phyloP scores from a whole-genome alignment of 2,113 vertebrate species.

The Spheniscus mendiculus region DNA sequence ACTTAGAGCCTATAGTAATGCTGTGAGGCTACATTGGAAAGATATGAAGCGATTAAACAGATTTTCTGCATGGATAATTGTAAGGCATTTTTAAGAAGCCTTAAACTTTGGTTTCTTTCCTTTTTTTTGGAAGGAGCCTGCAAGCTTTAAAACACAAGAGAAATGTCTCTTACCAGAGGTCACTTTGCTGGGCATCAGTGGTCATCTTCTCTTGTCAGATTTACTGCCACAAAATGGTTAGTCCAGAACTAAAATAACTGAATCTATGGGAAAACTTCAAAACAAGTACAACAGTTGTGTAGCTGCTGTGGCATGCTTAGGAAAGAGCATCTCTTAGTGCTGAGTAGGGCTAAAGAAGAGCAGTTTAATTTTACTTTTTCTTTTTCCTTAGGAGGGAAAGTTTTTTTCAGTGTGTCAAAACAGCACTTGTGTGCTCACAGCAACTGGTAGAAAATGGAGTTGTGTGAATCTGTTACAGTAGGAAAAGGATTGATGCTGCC shows the following conservation, averaged over 20 bases:
- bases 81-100: background rate
- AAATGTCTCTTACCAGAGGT: background rate
- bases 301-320: background rate
- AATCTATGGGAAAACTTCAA: background rate
- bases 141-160: background rate
- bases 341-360: slow-evolving; percentile 8
- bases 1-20: fast-evolving
- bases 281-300: background rate
- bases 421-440: background rate
- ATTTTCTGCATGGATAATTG: fast-evolving
- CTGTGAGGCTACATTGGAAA: background rate
- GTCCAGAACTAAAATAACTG: background rate
- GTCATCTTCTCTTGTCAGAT: background rate
- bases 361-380: slow-evolving; percentile 60
- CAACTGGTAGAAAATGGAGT: background rate
- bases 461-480: background rate
- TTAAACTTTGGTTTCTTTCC: background rate
- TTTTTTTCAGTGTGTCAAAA: background rate
- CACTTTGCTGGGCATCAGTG: background rate
- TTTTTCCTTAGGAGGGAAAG: slow-evolving; percentile 12
- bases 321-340: background rate
- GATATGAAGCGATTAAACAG: background rate
- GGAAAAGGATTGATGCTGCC: slow-evolving; percentile 21
- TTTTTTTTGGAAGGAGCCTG: background rate
- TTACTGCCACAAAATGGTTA: background rate